Conservation (phyloP, 1,140 invertebrate genomes). For the Formica selysi region DNA sequence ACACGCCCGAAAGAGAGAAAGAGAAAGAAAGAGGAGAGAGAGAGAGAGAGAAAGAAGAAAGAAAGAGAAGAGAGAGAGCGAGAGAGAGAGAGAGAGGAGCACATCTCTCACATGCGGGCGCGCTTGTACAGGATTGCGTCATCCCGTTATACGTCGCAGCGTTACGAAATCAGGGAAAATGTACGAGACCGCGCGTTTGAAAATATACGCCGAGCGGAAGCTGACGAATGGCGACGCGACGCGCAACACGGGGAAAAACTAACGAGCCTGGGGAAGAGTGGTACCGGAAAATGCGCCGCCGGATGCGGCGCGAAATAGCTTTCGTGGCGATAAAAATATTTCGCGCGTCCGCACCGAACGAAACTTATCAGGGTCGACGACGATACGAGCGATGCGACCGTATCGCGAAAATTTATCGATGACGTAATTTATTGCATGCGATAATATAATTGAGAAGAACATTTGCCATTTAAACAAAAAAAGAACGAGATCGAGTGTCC, state of each 20-base stretch:
- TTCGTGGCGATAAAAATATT: constrained; percentile 57
- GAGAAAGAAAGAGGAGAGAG: not conserved
- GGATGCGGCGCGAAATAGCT: constrained; percentile 37
- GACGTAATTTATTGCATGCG: not conserved
- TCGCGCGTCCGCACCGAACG: constrained; percentile 35
- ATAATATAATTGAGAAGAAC: not conserved
- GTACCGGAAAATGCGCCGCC: constrained; percentile 1
- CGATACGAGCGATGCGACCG: constrained; percentile 4
- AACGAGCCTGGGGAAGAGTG: constrained; percentile 38
- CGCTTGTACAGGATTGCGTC: constrained; percentile 72
- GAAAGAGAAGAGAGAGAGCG: not conserved
- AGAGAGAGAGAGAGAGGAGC: not conserved
- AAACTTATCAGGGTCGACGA: constrained; percentile 42
- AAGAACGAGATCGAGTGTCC: not conserved
- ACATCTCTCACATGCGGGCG: constrained; percentile 22
- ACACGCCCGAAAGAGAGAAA: not conserved
- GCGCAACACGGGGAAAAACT: constrained; percentile 50
- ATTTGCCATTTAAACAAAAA: not conserved
- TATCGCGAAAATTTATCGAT: not conserved
- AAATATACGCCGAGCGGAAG: constrained; percentile 36
- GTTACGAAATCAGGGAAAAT: constrained; percentile 78
- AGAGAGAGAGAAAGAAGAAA: not conserved
- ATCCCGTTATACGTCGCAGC: constrained; percentile 61
- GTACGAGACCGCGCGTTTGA: constrained; percentile 65
- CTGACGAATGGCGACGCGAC: constrained; percentile 50